Conservation (phyloP, 2,888 invertebrate species). For the Perithous albicinctus region DNA sequence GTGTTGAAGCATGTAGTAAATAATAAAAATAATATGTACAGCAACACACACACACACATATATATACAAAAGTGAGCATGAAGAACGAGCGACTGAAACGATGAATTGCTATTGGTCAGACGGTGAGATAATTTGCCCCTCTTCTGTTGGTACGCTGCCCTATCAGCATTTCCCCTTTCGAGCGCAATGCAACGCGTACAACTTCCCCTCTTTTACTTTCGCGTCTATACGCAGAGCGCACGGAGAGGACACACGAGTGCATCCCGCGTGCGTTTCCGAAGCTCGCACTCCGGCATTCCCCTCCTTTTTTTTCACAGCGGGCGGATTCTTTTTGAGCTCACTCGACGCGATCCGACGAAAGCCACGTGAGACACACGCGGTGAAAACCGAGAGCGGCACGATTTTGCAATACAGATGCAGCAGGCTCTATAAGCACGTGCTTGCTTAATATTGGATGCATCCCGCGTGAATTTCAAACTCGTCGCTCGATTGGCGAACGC, state of each 20-base stretch:
- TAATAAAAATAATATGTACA: neutral
- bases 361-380: neutral
- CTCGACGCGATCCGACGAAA: conserved; percentile 13
- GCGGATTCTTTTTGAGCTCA: conserved; percentile 26
- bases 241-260: conserved; percentile 26
- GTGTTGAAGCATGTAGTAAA: neutral
- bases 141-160: conserved; percentile 66
- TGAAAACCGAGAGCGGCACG: neutral
- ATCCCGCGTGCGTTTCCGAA: conserved; percentile 27
- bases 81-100: neutral
- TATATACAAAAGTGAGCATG: neutral
- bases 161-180: conserved; percentile 72
- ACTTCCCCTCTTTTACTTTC: conserved; percentile 37
- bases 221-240: neutral
- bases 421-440: conserved; percentile 2
- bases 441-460: conserved; percentile 28
- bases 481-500: conserved; percentile 58
- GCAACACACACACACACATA: neutral
- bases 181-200: conserved; percentile 60
- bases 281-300: conserved; percentile 48
- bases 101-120: conserved; percentile 64
- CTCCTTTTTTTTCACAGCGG: conserved; percentile 30
- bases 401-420: neutral
- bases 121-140: conserved; percentile 68
- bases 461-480: conserved; percentile 49